Base-by-base conservation (phyloP, 2,113 vertebrate genomes). In the Catharus fuscescens region DNA sequence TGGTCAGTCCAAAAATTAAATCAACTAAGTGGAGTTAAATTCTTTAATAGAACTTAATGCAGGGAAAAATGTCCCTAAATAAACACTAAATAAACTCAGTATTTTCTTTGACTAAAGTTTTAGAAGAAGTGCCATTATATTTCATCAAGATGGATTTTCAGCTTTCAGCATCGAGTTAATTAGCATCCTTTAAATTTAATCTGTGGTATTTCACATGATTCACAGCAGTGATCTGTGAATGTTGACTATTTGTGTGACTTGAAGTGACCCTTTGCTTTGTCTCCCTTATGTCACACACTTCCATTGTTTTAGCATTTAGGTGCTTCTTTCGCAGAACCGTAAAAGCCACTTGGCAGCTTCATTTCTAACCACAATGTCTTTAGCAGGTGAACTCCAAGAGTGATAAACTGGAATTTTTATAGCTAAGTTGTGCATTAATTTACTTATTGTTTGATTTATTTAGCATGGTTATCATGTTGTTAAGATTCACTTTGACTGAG, bases 221-320 rank as follows among this genome's bases (percentile, higher is more conserved):
- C 67, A 40, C 12, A 91, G 34, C 38, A 65, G 26, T n/a, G 53
- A 45, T 72, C n/a, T 94, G 15, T 1, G 3, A 65, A 19, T 71
- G 21, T 48, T 80, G 45, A 8, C 31, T 65, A 12, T 4, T 56
- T 78, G 5, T 48, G 79, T 67, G 34, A 34, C 29, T 78, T 87
- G 9, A 50, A 57, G 28, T 71, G 66, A 80, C 25, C 19, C n/a
- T 84, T 91, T 89, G 18, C 54, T 69, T 94, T 0, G 0, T 42
- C 9, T 31, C 17, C 40, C 4, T 65, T 34, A 24, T 0, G 0
- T 21, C 2, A 1, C 1, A 1, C 14, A 36, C 20, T 64, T 91
- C 32, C 25, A 29, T 69, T 0, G 0, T 1, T 2, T 20, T 36
- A 45, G 34, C n/a, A 20, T 24, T 65, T 77, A 53, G 62, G 59